Conservation (phyloP, 2,888 invertebrate genomes). For the Drosophila barbarae region DNA sequence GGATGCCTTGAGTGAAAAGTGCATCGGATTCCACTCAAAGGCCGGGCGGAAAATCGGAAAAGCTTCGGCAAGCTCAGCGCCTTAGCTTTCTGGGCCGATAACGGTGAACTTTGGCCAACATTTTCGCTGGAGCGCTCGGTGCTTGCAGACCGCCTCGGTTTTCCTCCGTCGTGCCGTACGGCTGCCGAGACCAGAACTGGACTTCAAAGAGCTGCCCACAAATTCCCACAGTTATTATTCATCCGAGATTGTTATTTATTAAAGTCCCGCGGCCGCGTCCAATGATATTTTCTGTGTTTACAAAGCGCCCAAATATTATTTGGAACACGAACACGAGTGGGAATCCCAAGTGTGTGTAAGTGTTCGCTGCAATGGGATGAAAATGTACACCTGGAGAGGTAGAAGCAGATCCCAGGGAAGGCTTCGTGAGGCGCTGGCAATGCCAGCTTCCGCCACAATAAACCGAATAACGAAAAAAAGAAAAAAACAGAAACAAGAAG, state of each 20-base stretch:
- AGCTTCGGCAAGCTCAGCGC: constrained; percentile 27
- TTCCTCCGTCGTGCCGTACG: constrained; percentile 13
- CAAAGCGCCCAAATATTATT: constrained; percentile 22
- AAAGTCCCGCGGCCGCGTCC: constrained; percentile 20
- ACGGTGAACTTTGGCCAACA: constrained; percentile 55
- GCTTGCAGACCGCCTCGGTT: constrained; percentile 48
- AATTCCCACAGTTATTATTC: constrained; percentile 28
- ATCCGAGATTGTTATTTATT: constrained; percentile 19
- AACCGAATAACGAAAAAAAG: constrained; percentile 38
- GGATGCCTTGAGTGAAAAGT: constrained; percentile 29
- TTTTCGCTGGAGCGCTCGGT: constrained; percentile 57
- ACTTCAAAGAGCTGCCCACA: constrained; percentile 27
- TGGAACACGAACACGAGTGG: constrained; percentile 7
- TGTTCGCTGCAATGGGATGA: constrained; percentile 47
- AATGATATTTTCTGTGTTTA: constrained; percentile 45
- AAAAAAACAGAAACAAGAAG: constrained; percentile 25
- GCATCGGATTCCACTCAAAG: constrained; percentile 32
- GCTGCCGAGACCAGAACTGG: constrained; percentile 9
- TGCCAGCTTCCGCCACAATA: constrained; percentile 42
- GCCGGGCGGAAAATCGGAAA: constrained; percentile 35
- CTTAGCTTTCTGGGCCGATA: constrained; percentile 51
- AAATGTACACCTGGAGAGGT: constrained; percentile 58
- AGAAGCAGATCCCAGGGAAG: constrained; percentile 32
- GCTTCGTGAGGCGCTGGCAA: constrained; percentile 23
- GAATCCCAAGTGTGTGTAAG: constrained; percentile 38